Evolutionary conservation across 2,888 invertebrate species (phyloP), one percentile per base, ranked within the genome.

Genomic region (Tinea trinotella): DNA sequence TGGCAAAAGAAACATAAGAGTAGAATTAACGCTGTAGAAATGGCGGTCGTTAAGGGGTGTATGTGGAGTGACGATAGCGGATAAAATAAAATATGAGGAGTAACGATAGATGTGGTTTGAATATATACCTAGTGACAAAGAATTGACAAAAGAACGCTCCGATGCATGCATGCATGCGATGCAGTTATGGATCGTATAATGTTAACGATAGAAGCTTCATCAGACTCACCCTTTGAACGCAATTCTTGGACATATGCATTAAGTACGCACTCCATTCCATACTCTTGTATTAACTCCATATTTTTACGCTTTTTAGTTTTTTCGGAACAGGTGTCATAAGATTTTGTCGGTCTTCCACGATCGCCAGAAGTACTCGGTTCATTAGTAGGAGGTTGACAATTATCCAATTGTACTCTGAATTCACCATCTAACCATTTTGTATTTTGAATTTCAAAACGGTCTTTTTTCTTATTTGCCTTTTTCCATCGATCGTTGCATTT

Each of bases 221-320:
- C 40, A 40, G 15, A 36, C 40, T 53, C 54, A 24, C 54, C 54
- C 24, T 40, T 54, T 17, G 54, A 18, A 9, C 54, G 44, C 40
- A 54, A 24, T n/a, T 20, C 46, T 13, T 46, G 54, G 10, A 22
- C 22, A 54, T 54, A 54, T 40, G 54, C 20, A 44, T 54, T 44
- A 44, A 44, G 54, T 44, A 54, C 44, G 24, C 13, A 44, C 12
- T 44, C 44, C n/a, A 54, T n/a, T 40, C 54, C 54, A 17, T 15
- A 22, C 40, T 54, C 22, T 22, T 44, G 22, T 44, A 54, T 40
- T 54, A 44, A 53, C 19, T 54, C 54, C 24, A 46, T 30, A 24
- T 54, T 46, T 54, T 54, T 54, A 17, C 54, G 46, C 30, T 54
- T 54, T 18, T 48, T 54, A 24, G 54, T 54, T 22, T 17, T 54